Base-by-base conservation (phyloP, 2,888 invertebrate species). In the Itoplectis maculator region DNA sequence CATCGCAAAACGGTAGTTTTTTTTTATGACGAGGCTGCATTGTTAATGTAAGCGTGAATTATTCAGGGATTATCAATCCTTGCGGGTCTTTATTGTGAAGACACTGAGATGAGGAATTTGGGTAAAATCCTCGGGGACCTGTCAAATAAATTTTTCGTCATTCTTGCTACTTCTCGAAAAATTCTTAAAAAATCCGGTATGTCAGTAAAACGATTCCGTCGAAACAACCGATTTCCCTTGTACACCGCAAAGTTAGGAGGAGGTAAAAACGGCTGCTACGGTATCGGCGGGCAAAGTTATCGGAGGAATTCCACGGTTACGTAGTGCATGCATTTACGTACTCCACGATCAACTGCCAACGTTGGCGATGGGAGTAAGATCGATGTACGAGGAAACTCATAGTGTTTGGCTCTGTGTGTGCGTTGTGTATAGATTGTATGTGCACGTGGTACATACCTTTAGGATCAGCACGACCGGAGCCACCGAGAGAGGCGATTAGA, bases 371-470 rank as follows among this genome's bases (percentile, higher is more conserved):
- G 20, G 23, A 79, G 72, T 54, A 83, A 83, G 82, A 83, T 83
- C 82, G 82, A 83, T 83, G 82, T 49, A 76, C 82, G 49, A 73
- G 76, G 79, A 83, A 79, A 83, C 76, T 79, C 76, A 69, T 83
- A 63, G 42, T 63, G 73, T 42, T 73, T 66, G 7, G 11, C 15
- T 68, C 63, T 47, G 63, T 72, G 69, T 65, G 13, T 9, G 29
- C n/a, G n/a, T n/a, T 63, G 37, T 29, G 59, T 69, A 8, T 54
- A 7, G 45, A n/a, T n/a, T n/a, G 51, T 35, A 51, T 11, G 45
- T n/a, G 42, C 13, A 49, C 2, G 49, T 1, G 47, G 20, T 56
- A 29, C 40, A 29, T 61, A 45, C 35, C 23, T 18, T 37, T 20
- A 69, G 65, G 74, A 78, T 78, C 69, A 72, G 59, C 73, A 69